These are phyloP conservation scores for Pangasius djambal DNA, from an alignment of 2,797 vertebrate species.

Conservation along the genomic window DNA sequence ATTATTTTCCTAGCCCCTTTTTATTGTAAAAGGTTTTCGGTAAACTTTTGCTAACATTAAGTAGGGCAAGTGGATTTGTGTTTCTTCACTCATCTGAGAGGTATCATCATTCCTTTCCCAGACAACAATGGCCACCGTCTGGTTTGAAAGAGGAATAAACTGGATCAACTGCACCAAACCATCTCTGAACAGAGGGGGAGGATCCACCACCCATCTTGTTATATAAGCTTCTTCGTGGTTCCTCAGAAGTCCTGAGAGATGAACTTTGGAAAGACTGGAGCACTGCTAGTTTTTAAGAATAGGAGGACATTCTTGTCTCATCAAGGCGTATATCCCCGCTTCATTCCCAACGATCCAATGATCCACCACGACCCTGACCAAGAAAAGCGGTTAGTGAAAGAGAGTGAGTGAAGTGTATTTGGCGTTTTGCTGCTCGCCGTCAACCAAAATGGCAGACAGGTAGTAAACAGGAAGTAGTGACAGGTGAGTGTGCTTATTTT, in stretches of 20 bases:
- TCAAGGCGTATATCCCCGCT: not conserved
- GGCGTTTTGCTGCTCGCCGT: not conserved
- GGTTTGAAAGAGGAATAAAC: not conserved
- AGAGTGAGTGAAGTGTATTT: not conserved
- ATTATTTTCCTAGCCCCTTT: not conserved
- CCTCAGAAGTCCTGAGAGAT: not conserved
- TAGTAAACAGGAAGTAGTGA: conserved; percentile 3
- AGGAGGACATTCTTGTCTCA: not conserved
- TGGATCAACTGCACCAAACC: not conserved
- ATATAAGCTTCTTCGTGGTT: not conserved
- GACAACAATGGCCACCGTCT: conserved; percentile 12
- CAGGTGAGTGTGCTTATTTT: not conserved
- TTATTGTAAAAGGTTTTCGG: not conserved
- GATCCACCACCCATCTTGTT: not conserved
- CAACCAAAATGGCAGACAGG: not conserved
- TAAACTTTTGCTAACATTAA: not conserved
- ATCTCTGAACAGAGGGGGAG: not conserved
- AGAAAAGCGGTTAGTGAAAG: not conserved
- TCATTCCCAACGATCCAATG: not conserved
- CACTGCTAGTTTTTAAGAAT: not conserved
- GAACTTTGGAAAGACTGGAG: not conserved
- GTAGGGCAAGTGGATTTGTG: not conserved
- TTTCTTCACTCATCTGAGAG: not conserved
- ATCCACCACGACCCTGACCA: not conserved
- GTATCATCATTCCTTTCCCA: conserved; percentile 5